Evolutionary conservation across 2,888 invertebrate genomes (phyloP).

Genomic region (Biston stratarius): DNA sequence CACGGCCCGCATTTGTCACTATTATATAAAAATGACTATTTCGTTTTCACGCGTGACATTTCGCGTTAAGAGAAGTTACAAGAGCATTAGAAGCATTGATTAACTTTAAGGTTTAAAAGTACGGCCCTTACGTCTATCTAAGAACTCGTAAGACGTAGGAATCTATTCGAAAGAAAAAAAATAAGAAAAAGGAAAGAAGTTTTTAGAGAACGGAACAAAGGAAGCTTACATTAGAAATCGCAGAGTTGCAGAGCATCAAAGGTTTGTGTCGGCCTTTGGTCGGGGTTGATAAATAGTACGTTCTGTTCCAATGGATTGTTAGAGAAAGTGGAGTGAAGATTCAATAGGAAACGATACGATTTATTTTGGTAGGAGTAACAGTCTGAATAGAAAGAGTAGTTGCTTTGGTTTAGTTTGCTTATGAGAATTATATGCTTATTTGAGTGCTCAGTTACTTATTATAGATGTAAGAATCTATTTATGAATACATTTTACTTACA

Average conservation of each 20-base stretch:
- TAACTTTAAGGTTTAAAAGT: no score
- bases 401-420: no score
- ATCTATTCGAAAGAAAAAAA: neutral
- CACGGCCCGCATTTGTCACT: no score
- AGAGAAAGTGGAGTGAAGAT: conserved; percentile 35
- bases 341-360: conserved; percentile 40
- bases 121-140: no score
- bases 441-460: no score
- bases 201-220: conserved; percentile 4
- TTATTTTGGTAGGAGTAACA: conserved; percentile 27
- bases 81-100: no score
- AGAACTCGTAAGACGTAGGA: neutral
- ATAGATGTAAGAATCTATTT: no score
- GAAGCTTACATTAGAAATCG: conserved; percentile 21
- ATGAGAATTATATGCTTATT: no score
- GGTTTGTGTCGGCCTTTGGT: conserved; percentile 29
- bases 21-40: no score
- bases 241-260: conserved; percentile 30
- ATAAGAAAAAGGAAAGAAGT: neutral
- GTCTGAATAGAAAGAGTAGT: neutral
- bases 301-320: conserved; percentile 36
- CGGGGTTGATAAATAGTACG: conserved; percentile 41
- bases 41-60: no score
- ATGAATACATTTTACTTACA: no score
- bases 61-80: no score